Percentiles rank a stretch among this genome's conserved stretches.
phyloP scores from a whole-genome alignment of 2,113 vertebrate genomes.

The Larimichthys polyactis region DNA sequence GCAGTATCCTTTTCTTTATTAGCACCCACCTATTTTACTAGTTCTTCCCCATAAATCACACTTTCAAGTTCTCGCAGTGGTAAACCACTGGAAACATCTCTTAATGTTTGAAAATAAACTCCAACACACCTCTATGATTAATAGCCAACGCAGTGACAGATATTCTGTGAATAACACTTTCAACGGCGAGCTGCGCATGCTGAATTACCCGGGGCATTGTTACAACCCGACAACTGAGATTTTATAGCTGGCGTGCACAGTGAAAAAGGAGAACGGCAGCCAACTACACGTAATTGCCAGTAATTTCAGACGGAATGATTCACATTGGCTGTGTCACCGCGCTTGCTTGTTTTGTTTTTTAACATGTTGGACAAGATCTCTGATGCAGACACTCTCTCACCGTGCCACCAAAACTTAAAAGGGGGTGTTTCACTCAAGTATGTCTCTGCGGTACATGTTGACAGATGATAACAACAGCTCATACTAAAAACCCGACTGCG shows the following conservation, averaged over 20 bases:
- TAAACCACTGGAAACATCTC: conserved; percentile 47
- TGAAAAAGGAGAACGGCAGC: conserved; percentile 59
- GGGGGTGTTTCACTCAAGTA: not conserved
- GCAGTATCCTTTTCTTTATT: not conserved
- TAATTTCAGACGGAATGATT: conserved; percentile 77
- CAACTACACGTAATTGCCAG: conserved; percentile 71
- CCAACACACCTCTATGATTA: conserved; percentile 62
- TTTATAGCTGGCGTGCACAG: conserved; percentile 70
- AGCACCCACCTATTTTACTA: conserved; percentile 20
- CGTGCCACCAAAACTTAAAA: not conserved
- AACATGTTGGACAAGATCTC: conserved; percentile 21
- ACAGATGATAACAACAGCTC: conserved; percentile 32
- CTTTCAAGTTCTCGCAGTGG: not conserved
- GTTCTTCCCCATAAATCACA: conserved; percentile 36
- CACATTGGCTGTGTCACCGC: conserved; percentile 61
- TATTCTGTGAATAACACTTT: conserved; percentile 70
- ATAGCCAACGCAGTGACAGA: conserved; percentile 63
- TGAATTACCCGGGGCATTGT: conserved; percentile 45
- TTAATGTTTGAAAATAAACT: conserved; percentile 48
- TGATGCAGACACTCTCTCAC: conserved; percentile 46
- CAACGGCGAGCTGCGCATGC: conserved; percentile 48
- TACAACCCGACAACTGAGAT: conserved; percentile 54
- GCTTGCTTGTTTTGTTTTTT: conserved; percentile 40
- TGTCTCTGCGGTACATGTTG: conserved; percentile 7
- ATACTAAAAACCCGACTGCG: not conserved